Conservation (phyloP, 2,113 vertebrate species). For the Pluvialis apricaria region DNA sequence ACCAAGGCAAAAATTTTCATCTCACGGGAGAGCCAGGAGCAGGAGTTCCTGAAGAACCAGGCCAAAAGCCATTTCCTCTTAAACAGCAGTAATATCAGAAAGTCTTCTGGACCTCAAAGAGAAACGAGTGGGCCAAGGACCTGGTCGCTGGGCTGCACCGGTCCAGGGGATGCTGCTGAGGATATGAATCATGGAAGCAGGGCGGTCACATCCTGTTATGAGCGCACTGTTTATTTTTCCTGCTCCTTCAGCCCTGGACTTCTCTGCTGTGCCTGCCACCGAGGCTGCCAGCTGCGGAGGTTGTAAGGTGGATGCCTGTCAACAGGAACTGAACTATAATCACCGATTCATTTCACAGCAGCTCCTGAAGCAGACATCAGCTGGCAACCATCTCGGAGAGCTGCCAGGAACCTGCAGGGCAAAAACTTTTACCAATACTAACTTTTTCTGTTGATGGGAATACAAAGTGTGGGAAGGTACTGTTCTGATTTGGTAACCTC, state of each 20-base stretch:
- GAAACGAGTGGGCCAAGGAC: not conserved
- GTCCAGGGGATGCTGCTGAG: not conserved
- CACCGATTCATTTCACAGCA: not conserved
- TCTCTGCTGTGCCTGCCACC: not conserved
- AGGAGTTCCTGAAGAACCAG: not conserved
- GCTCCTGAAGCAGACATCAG: not conserved
- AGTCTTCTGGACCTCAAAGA: not conserved
- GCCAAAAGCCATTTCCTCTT: not conserved
- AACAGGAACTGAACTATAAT: not conserved
- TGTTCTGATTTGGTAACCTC: not conserved
- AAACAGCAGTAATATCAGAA: not conserved
- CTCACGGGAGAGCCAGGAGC: not conserved
- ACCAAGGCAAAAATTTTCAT: not conserved
- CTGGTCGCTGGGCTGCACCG: not conserved
- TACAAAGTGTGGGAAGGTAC: not conserved
- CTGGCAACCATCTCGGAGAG: not conserved
- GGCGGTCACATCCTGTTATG: slow-evolving; percentile 9
- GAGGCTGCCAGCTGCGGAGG: not conserved
- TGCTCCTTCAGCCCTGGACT: not conserved
- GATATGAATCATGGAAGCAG: slow-evolving; percentile 37
- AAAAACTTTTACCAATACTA: not conserved
- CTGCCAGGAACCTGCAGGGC: not conserved
- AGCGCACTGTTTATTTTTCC: not conserved
- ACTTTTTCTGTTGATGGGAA: not conserved
- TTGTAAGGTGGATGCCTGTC: not conserved